These are phyloP conservation scores for Capreolus pygargus DNA, from an alignment of 2,113 vertebrate genomes.

Conservation along the genomic window DNA sequence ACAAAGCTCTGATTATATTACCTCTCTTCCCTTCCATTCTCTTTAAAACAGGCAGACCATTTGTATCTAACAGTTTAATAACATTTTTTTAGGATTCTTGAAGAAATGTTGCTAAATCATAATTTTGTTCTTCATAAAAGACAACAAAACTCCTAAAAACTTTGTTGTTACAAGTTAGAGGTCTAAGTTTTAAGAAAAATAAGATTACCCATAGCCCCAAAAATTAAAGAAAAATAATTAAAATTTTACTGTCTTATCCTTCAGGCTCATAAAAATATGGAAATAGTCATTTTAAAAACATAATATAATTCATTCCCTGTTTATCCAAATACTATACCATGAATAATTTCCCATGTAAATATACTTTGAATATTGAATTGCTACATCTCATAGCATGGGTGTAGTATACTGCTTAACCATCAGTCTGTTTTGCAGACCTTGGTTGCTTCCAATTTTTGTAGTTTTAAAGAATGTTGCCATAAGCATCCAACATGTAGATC, in stretches of 20 bases:
- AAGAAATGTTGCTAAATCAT: not conserved
- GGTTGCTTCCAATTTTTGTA: constrained; percentile 19
- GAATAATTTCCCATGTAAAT: not conserved
- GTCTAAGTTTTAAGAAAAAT: not conserved
- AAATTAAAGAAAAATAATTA: not conserved
- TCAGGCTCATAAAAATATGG: not conserved
- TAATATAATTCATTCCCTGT: not conserved
- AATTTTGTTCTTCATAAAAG: not conserved
- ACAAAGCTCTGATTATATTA: not conserved
- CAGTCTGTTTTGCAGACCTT: not conserved
- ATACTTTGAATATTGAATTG: not conserved
- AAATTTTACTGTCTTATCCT: not conserved
- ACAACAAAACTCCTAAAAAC: not conserved
- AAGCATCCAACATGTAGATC: constrained; percentile 11
- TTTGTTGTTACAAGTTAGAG: not conserved
- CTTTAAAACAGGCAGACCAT: not conserved
- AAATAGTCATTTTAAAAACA: not conserved
- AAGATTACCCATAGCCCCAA: not conserved
- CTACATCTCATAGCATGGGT: not conserved
- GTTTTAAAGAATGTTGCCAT: constrained; percentile 23
- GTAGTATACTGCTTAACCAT: not conserved
- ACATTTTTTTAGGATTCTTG: not conserved
- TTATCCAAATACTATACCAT: not conserved
- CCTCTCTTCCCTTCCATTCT: not conserved
- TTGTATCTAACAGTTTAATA: not conserved